Evolutionary conservation across 2,888 invertebrate species (phyloP).

Genomic region (Dynastes maya): DNA sequence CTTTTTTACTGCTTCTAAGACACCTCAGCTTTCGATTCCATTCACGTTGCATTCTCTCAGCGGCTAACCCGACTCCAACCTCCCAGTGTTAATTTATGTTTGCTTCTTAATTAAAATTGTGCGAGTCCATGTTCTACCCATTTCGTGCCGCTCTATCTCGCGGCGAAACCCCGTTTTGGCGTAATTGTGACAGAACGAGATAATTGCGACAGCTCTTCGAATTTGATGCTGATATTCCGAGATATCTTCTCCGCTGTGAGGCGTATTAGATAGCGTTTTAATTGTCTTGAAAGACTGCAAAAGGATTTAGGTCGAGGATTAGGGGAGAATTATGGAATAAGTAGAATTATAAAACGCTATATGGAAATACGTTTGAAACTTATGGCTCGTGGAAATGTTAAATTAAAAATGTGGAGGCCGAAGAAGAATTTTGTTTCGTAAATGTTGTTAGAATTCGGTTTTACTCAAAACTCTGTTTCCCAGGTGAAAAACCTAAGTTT

Average conservation of each 20-base stretch:
- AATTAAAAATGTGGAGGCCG: neutral
- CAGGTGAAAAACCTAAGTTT: too few relatives aligned
- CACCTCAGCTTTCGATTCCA: neutral
- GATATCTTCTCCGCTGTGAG: constrained; percentile 7
- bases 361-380: neutral
- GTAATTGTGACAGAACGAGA: constrained; percentile 17
- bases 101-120: constrained; percentile 40
- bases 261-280: constrained; percentile 25
- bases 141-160: neutral
- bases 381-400: neutral
- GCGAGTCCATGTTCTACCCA: neutral
- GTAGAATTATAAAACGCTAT: neutral
- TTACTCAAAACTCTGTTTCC: too few relatives aligned
- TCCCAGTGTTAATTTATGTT: constrained; percentile 31
- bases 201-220: constrained; percentile 31
- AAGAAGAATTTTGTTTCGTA: too few relatives aligned
- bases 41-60: neutral
- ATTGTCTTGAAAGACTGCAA: constrained; percentile 18
- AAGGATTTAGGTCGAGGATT: constrained; percentile 8
- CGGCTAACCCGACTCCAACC: neutral
- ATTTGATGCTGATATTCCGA: constrained; percentile 22
- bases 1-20: too few relatives aligned
- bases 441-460: too few relatives aligned
- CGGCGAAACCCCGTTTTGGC: neutral
- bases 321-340: constrained; percentile 14